A percentile compares a stretch with the other conserved stretches of the same genome.
Conservation (phyloP, 2,888 invertebrate species). For the Mayetiola destructor region DNA sequence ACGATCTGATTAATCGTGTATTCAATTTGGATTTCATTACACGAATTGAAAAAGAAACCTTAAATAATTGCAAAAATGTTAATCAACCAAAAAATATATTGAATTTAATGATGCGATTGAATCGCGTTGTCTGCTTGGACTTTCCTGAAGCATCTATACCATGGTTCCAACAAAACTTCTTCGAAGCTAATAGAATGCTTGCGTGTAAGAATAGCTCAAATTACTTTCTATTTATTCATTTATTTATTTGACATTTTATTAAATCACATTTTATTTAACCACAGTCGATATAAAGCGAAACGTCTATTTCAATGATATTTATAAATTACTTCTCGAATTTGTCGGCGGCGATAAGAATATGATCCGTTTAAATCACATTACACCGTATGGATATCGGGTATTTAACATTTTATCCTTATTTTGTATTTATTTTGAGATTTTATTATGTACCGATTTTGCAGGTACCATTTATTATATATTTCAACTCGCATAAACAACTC, state of each 20-base stretch:
- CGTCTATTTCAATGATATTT: neutral
- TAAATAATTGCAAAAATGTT: neutral
- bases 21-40: neutral
- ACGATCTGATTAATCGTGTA: neutral
- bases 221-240: too few species aligned
- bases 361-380: slow-evolving; percentile 25
- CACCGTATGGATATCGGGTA: slow-evolving; percentile 32
- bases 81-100: neutral
- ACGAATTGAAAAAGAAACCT: neutral
- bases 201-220: too few species aligned
- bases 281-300: too few species aligned
- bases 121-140: neutral
- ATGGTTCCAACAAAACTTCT: neutral
- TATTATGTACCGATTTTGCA: neutral
- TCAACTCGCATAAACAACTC: slow-evolving; percentile 26
- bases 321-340: neutral
- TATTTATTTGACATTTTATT: too few species aligned
- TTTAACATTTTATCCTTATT: neutral
- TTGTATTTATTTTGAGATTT: neutral
- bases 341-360: neutral
- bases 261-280: too few species aligned
- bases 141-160: neutral
- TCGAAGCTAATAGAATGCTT: too few species aligned
- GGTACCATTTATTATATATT: slow-evolving; percentile 34
- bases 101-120: neutral